Percentiles rank a stretch among this genome's conserved stretches.
phyloP scores from a whole-genome alignment of 2,888 invertebrate species.

The Arge pagana region DNA sequence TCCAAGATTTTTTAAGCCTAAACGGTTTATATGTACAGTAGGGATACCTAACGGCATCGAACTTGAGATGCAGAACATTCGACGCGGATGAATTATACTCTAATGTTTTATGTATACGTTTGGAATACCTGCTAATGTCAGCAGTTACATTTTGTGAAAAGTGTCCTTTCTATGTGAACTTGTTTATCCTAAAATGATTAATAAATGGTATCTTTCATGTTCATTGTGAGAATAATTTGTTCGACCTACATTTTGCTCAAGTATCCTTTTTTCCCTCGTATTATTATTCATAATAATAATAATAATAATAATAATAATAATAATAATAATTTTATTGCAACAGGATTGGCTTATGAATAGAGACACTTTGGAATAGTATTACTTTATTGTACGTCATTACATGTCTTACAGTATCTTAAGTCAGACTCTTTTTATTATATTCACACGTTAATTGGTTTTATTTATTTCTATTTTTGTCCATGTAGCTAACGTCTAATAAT shows the following conservation, averaged over 20 bases:
- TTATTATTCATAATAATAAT: neutral
- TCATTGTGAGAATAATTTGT: slow-evolving; percentile 31
- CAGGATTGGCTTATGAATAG: too few species aligned
- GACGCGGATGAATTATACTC: slow-evolving; percentile 27
- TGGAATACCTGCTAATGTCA: slow-evolving; percentile 44
- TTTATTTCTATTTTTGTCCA: slow-evolving; percentile 6
- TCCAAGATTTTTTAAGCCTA: slow-evolving; percentile 4
- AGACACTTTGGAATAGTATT: slow-evolving; percentile 7
- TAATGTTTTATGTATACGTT: slow-evolving; percentile 46
- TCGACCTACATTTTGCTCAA: neutral
- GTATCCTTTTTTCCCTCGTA: neutral
- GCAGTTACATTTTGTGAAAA: slow-evolving; percentile 54
- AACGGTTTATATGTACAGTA: slow-evolving; percentile 7
- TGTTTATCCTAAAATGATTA: slow-evolving; percentile 49
- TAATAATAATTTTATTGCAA: slow-evolving; percentile 8
- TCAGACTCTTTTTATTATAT: slow-evolving; percentile 11
- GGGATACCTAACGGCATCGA: neutral
- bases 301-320: neutral
- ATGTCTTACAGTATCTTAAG: slow-evolving; percentile 10
- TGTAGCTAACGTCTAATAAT: too few species aligned
- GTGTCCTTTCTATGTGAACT: slow-evolving; percentile 57
- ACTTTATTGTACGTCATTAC: slow-evolving; percentile 20
- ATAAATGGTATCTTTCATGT: slow-evolving; percentile 47
- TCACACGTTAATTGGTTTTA: slow-evolving; percentile 1
- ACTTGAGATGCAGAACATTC: neutral